Evolutionary conservation across 2,888 invertebrate species (phyloP).

Genomic region (Autographa pulchrina): DNA sequence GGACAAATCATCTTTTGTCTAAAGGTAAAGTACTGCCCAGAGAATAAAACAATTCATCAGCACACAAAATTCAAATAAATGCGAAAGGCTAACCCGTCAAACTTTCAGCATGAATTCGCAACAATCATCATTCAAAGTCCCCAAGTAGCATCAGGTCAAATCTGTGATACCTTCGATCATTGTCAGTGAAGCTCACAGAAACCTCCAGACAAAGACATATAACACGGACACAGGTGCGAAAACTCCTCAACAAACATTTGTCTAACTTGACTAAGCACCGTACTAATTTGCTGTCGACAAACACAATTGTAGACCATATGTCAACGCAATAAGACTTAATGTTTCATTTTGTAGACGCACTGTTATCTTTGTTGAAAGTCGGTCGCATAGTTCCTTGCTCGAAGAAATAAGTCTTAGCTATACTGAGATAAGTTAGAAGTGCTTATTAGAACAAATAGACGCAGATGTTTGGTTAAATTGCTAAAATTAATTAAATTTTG

Average conservation of each 20-base stretch:
- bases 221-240: slow-evolving; percentile 71
- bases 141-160: slow-evolving; percentile 42
- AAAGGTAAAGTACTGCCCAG: not conserved
- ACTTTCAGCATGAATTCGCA: slow-evolving; percentile 11
- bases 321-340: slow-evolving; percentile 44
- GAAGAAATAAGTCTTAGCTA: slow-evolving; percentile 59
- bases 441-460: slow-evolving; percentile 58
- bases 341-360: slow-evolving; percentile 23
- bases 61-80: not conserved
- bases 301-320: slow-evolving; percentile 52
- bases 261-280: slow-evolving; percentile 68
- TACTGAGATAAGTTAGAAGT: slow-evolving; percentile 57
- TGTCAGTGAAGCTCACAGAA: slow-evolving; percentile 66
- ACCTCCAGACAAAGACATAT: slow-evolving; percentile 72
- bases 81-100: slow-evolving; percentile 18
- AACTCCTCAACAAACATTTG: slow-evolving; percentile 74
- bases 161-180: slow-evolving; percentile 69
- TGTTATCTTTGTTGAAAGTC: slow-evolving; percentile 48
- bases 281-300: slow-evolving; percentile 50
- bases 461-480: slow-evolving; percentile 37
- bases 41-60: slow-evolving; percentile 1
- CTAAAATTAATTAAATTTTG: slow-evolving; percentile 20
- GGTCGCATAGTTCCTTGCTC: slow-evolving; percentile 57
- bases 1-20: not conserved
- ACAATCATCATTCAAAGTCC: slow-evolving; percentile 23